A percentile compares a stretch with the other conserved stretches of the same genome.
Conservation (phyloP, 2,888 invertebrate genomes). For the Parnassius smintheus region DNA sequence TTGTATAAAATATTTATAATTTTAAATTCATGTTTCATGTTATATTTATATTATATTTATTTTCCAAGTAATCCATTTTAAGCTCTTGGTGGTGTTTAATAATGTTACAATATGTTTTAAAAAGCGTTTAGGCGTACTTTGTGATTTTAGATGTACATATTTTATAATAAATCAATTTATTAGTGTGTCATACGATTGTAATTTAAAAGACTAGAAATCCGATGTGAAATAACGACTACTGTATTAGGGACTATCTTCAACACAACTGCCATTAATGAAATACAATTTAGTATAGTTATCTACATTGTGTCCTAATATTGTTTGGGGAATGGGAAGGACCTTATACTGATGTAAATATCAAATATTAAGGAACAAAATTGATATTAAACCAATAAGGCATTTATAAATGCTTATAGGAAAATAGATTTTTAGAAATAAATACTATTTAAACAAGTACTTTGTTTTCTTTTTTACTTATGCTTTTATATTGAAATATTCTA, state of each 20-base stretch:
- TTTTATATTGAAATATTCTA: constrained; percentile 6
- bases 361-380: constrained; percentile 43
- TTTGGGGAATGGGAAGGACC: constrained; percentile 11
- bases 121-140: constrained; percentile 31
- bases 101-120: constrained; percentile 16
- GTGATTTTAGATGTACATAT: constrained; percentile 32
- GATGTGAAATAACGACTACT: constrained; percentile 30
- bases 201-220: constrained; percentile 36
- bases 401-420: constrained; percentile 47
- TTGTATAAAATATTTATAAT: constrained; percentile 12
- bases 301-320: constrained; percentile 23
- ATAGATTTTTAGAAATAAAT: constrained; percentile 59
- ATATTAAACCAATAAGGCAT: constrained; percentile 45
- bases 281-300: constrained; percentile 43
- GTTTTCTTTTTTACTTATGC: constrained; percentile 28
- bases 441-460: constrained; percentile 39
- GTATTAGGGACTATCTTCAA: constrained; percentile 37
- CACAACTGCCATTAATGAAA: constrained; percentile 53
- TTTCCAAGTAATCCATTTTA: constrained; percentile 14
- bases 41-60: constrained; percentile 23
- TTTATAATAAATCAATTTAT: constrained; percentile 29
- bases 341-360: constrained; percentile 36
- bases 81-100: constrained; percentile 3
- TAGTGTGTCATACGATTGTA: constrained; percentile 39
- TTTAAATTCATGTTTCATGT: constrained; percentile 2